Percentiles rank a stretch among this genome's conserved stretches.
phyloP scores from a whole-genome alignment of 1,140 invertebrate species.

The Metaphire vulgaris region DNA sequence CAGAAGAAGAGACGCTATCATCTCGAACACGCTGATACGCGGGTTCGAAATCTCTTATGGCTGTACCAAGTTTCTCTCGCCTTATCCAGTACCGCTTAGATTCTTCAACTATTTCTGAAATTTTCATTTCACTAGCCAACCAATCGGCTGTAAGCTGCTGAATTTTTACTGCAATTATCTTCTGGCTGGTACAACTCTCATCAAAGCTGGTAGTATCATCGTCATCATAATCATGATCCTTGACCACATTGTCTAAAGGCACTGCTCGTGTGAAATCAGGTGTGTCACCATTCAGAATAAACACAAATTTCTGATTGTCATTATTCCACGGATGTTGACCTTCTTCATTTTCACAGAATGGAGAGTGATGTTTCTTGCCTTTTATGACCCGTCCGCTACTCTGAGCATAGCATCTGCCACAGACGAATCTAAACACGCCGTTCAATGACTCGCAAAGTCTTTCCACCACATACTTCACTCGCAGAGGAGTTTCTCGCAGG shows the following conservation, averaged over 20 bases:
- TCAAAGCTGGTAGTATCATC: not conserved
- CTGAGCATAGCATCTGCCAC: not conserved
- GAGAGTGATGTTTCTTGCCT: conserved; percentile 4
- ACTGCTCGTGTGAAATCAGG: not conserved
- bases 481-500: conserved; percentile 3
- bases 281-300: not conserved
- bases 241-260: not conserved
- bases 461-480: not conserved
- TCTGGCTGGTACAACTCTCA: no score
- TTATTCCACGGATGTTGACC: not conserved
- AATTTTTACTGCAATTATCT: no score
- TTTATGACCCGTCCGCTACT: not conserved
- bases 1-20: not conserved
- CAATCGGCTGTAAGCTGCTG: not conserved
- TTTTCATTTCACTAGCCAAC: not conserved
- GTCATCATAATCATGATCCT: not conserved
- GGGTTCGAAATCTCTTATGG: not conserved
- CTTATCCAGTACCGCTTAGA: not conserved
- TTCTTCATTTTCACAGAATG: not conserved
- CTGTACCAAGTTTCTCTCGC: not conserved
- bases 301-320: not conserved
- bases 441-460: not conserved
- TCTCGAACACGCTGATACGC: not conserved
- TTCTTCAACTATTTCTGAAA: not conserved
- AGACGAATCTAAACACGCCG: conserved; percentile 1